These are phyloP conservation scores for Pagrus major DNA, from an alignment of 2,113 vertebrate genomes.

Conservation along the genomic window DNA sequence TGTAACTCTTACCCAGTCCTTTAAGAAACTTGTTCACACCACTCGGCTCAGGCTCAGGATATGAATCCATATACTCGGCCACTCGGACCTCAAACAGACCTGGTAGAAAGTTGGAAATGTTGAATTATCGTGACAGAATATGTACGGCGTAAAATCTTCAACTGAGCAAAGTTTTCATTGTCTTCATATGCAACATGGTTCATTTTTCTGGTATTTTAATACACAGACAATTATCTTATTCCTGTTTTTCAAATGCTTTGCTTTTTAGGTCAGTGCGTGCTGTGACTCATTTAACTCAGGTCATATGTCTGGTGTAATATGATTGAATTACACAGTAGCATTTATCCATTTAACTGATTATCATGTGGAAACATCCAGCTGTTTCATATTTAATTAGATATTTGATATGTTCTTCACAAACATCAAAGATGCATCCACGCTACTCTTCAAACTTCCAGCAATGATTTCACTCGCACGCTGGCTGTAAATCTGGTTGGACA, in stretches of 20 bases:
- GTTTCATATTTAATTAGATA: not conserved
- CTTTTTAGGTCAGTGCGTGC: not conserved
- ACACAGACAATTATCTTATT: not conserved
- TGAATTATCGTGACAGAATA: not conserved
- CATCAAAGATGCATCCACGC: not conserved
- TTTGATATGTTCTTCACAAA: not conserved
- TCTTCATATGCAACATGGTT: not conserved
- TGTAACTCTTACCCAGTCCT: conserved; percentile 88
- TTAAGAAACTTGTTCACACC: conserved; percentile 95
- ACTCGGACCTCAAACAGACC: conserved; percentile 96
- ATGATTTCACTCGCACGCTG: not conserved
- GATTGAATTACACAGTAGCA: not conserved
- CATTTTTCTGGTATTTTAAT: not conserved
- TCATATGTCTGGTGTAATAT: conserved; percentile 18
- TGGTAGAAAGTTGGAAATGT: conserved; percentile 56
- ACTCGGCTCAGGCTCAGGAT: conserved; percentile 89
- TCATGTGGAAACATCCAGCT: conserved; percentile 14
- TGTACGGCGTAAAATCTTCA: not conserved
- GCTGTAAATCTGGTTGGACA: not conserved
- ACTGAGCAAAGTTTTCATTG: not conserved
- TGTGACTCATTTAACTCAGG: conserved; percentile 2
- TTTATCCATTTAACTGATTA: conserved; percentile 4
- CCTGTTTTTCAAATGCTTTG: not conserved
- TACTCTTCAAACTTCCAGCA: not conserved
- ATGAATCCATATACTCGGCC: conserved; percentile 90